phyloP scores from a whole-genome alignment of 92 coral and sea anemone species.

The Galaxea fascicularis region DNA sequence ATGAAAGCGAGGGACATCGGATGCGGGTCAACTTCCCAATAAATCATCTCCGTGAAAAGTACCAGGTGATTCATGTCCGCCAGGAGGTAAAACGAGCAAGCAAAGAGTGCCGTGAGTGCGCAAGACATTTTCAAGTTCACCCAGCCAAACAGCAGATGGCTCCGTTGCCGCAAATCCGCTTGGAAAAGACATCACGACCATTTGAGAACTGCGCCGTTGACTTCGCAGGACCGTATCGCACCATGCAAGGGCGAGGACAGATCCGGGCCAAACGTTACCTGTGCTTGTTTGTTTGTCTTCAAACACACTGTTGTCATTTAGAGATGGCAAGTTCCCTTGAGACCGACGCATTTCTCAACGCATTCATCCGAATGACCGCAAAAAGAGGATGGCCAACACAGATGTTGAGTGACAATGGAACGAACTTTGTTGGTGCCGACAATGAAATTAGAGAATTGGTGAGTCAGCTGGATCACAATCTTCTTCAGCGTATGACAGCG shows the following conservation, averaged over 20 bases:
- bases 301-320: conserved; percentile 66
- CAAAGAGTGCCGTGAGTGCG: conserved; percentile 41
- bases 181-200: conserved; percentile 53
- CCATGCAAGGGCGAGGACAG: conserved; percentile 60
- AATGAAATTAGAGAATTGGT: conserved; percentile 58
- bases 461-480: conserved; percentile 53
- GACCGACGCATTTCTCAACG: conserved; percentile 63
- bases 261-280: conserved; percentile 63
- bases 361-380: conserved; percentile 64
- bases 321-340: conserved; percentile 71
- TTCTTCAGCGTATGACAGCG: conserved; percentile 58
- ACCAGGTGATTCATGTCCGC: conserved; percentile 46
- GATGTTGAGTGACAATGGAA: conserved; percentile 71
- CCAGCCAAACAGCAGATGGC: conserved; percentile 62
- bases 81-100: conserved; percentile 29
- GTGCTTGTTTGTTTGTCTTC: conserved; percentile 66
- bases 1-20: conserved; percentile 56
- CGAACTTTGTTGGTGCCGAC: conserved; percentile 70
- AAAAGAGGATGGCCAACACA: conserved; percentile 60
- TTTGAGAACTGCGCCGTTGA: conserved; percentile 64
- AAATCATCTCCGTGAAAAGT: conserved; percentile 56
- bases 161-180: conserved; percentile 57
- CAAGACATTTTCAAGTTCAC: too few species aligned
- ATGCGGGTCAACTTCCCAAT: conserved; percentile 70
- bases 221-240: conserved; percentile 52